Conservation (phyloP, 2,888 invertebrate species). For the Tanypteryx hageni region DNA sequence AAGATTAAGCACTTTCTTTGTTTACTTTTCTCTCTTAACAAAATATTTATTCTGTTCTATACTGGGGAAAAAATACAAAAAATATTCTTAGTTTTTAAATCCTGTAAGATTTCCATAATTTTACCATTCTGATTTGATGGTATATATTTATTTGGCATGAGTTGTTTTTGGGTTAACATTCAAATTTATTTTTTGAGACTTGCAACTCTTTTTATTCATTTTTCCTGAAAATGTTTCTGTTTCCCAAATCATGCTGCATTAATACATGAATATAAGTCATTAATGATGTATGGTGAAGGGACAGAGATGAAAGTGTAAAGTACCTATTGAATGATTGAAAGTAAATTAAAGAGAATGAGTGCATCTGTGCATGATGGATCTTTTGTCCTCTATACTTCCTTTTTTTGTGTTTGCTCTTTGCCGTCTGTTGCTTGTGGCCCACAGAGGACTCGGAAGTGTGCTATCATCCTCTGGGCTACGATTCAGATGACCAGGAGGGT, state of each 20-base stretch:
- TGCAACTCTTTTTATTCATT: background rate
- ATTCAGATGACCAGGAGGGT: conserved; percentile 65
- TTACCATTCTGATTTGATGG: background rate
- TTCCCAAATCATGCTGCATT: background rate
- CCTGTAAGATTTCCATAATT: too few relatives aligned
- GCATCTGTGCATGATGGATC: conserved; percentile 48
- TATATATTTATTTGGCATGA: background rate
- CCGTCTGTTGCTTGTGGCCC: conserved; percentile 63
- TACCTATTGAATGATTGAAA: background rate
- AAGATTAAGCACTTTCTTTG: too few relatives aligned
- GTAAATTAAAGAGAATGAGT: conserved; percentile 4
- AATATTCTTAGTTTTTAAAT: too few relatives aligned
- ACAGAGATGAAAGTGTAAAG: background rate
- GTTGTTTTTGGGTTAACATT: background rate
- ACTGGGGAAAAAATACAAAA: too few relatives aligned
- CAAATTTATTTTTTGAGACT: background rate
- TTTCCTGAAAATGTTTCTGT: conserved; percentile 12
- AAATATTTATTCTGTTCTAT: too few relatives aligned
- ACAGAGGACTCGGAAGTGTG: conserved; percentile 65
- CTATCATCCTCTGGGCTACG: conserved; percentile 66
- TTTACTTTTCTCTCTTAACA: too few relatives aligned
- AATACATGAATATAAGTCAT: background rate
- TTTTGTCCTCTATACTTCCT: conserved; percentile 56
- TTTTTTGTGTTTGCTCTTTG: conserved; percentile 56
- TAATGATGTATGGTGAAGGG: background rate